Conservation (phyloP, 1,140 invertebrate species). For the Heliconius himera region DNA sequence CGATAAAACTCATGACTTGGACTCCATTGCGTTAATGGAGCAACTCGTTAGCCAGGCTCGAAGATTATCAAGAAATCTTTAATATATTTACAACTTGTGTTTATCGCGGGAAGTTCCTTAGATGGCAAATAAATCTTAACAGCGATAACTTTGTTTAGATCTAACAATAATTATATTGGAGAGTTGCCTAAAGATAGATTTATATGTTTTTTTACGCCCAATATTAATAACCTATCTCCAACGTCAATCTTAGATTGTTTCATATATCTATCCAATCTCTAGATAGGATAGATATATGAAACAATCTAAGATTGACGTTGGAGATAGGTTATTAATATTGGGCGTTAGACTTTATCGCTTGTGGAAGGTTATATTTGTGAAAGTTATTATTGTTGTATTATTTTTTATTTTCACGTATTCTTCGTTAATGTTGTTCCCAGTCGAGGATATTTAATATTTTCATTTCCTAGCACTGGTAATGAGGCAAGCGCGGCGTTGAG, state of each 20-base stretch:
- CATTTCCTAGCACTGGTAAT: too few species aligned
- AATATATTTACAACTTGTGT: conserved; percentile 58
- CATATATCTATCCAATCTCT: too few species aligned
- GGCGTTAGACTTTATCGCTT: background rate
- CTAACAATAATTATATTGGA: background rate
- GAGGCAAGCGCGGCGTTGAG: too few species aligned
- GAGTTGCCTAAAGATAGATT: background rate
- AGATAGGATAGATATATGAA: too few species aligned
- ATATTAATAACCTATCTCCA: too few species aligned
- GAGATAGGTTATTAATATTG: too few species aligned
- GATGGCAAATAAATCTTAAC: background rate
- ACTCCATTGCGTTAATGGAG: conserved; percentile 54
- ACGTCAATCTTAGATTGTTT: too few species aligned
- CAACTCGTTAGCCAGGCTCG: conserved; percentile 61
- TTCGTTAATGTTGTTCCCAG: too few species aligned
- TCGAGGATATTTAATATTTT: too few species aligned
- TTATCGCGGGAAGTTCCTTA: conserved; percentile 17
- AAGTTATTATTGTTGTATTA: background rate
- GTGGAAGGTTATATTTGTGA: background rate
- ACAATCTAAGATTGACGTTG: too few species aligned
- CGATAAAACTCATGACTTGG: conserved; percentile 41
- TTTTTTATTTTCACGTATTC: background rate
- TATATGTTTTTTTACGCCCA: background rate
- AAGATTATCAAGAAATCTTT: conserved; percentile 66
- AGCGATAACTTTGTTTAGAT: background rate